Evolutionary conservation across 2,888 invertebrate species (phyloP).

Genomic region (Leptogaster cylindrica): DNA sequence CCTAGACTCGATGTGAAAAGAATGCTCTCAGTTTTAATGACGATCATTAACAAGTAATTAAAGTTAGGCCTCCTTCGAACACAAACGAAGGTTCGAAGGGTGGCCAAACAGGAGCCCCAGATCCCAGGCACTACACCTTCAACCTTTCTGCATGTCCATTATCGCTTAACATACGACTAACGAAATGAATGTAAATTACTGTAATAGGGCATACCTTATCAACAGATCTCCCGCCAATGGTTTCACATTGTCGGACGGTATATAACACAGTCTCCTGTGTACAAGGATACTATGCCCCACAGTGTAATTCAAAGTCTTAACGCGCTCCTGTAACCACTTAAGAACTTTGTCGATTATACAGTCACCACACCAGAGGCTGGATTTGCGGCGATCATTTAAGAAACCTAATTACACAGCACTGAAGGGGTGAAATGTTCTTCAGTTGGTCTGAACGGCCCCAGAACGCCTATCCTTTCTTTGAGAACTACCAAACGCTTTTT

Average conservation of each 20-base stretch:
- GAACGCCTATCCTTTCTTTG: slow-evolving; percentile 10
- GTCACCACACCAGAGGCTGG: background rate
- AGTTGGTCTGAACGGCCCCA: background rate
- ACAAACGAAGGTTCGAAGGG: too few relatives aligned
- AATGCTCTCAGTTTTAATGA: too few relatives aligned
- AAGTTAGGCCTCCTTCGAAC: too few relatives aligned
- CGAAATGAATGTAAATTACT: slow-evolving; percentile 41
- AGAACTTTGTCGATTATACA: background rate
- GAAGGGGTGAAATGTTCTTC: slow-evolving; percentile 23
- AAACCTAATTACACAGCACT: slow-evolving; percentile 20
- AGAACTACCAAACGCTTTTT: too few relatives aligned
- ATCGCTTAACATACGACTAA: slow-evolving; percentile 34
- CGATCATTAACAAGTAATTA: too few relatives aligned
- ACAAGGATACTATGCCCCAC: background rate
- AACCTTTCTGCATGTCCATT: slow-evolving; percentile 34
- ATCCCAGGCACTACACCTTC: too few relatives aligned
- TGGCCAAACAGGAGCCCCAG: too few relatives aligned
- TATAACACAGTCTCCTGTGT: background rate
- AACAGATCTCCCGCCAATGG: slow-evolving; percentile 42
- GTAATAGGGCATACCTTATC: slow-evolving; percentile 42
- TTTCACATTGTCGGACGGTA: slow-evolving; percentile 18
- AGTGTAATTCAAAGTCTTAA: background rate
- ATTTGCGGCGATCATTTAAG: background rate
- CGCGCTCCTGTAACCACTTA: slow-evolving; percentile 18
- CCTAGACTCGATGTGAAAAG: too few relatives aligned